Percentiles rank a stretch among this genome's conserved stretches.
Conservation (phyloP, 2,888 invertebrate species). For the Yponomeuta evonymella region DNA sequence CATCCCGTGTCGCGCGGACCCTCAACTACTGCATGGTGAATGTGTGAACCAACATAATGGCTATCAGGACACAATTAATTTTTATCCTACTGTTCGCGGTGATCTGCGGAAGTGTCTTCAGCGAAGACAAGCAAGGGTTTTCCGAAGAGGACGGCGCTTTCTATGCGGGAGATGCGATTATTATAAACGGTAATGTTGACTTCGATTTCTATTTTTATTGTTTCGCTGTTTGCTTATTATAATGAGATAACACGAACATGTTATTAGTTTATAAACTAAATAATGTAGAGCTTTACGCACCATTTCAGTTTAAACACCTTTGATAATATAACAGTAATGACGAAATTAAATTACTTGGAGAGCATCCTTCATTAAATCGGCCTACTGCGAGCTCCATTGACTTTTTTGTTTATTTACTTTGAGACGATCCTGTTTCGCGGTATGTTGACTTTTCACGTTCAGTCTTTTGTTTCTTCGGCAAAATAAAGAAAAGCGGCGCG, state of each 20-base stretch:
- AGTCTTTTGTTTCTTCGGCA: conserved; percentile 7
- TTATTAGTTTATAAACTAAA: too few species aligned
- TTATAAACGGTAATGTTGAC: conserved; percentile 61
- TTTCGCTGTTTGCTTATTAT: too few species aligned
- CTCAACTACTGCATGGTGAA: neutral
- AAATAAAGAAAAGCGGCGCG: conserved; percentile 20
- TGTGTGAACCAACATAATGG: conserved; percentile 33
- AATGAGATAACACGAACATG: too few species aligned
- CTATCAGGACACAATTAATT: conserved; percentile 42
- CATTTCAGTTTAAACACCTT: too few species aligned
- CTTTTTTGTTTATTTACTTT: conserved; percentile 22
- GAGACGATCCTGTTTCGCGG: conserved; percentile 11
- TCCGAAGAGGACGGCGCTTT: conserved; percentile 56
- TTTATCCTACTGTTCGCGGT: conserved; percentile 41
- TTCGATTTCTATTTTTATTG: conserved; percentile 14
- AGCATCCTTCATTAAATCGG: neutral
- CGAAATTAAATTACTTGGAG: too few species aligned
- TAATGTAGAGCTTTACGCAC: too few species aligned
- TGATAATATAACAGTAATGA: too few species aligned
- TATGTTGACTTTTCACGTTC: neutral
- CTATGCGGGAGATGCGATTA: conserved; percentile 67
- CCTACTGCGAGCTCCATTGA: neutral
- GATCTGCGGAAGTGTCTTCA: conserved; percentile 47
- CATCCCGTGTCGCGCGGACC: conserved; percentile 46
- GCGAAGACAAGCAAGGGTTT: conserved; percentile 44